Percentiles rank a stretch among this genome's conserved stretches.
Evolutionary conservation across 2,113 vertebrate genomes (phyloP).

Genomic region (Paraplagusia blochii): DNA sequence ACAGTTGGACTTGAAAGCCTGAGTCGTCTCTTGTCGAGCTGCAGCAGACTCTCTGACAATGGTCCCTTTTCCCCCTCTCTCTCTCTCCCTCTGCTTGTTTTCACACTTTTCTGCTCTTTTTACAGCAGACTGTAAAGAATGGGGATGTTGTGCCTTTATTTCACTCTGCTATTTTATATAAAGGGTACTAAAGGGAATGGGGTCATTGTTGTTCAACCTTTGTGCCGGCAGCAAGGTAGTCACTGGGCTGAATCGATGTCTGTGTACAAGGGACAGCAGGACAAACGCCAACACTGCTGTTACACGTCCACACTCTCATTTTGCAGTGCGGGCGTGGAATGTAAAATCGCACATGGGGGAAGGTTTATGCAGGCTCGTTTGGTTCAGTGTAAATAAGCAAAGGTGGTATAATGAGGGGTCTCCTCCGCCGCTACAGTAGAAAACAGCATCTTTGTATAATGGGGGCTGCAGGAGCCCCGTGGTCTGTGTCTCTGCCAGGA

Average conservation of each 20-base stretch:
- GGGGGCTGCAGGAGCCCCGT: constrained; percentile 55
- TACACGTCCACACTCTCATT: background rate
- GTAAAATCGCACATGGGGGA: constrained; percentile 2
- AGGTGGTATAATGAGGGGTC: background rate
- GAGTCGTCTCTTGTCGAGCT: constrained; percentile 65
- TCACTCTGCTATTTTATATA: background rate
- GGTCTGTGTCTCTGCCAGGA: constrained; percentile 65
- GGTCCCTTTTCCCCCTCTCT: constrained; percentile 63
- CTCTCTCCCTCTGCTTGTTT: constrained; percentile 45
- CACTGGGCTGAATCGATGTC: background rate
- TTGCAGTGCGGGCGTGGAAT: background rate
- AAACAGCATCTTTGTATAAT: background rate
- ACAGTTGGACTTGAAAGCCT: constrained; percentile 62
- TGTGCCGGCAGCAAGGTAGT: background rate
- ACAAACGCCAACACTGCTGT: background rate
- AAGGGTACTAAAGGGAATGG: background rate
- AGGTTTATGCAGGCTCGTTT: background rate
- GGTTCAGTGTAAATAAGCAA: constrained; percentile 1
- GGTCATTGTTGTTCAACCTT: background rate
- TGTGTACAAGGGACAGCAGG: background rate
- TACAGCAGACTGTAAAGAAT: constrained; percentile 47
- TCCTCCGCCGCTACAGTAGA: background rate
- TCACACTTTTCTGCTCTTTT: constrained; percentile 44
- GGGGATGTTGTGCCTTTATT: background rate
- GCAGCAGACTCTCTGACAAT: constrained; percentile 70